A percentile compares a stretch with the other conserved stretches of the same genome.
Conservation (phyloP, 2,113 vertebrate genomes). For the Neolamprologus ventralis region DNA sequence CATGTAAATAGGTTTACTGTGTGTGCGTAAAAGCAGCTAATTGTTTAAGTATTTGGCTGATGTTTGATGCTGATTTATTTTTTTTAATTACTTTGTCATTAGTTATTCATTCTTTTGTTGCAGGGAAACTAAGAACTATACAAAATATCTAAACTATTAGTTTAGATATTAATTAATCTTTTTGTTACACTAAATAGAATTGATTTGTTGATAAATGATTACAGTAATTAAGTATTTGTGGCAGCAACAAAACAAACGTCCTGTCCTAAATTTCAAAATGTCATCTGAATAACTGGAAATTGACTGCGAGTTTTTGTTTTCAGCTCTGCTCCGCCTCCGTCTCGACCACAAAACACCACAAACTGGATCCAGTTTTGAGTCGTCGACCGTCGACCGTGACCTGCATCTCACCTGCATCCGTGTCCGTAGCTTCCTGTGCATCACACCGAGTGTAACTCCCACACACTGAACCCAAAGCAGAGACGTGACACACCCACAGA, state of each 20-base stretch:
- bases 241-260: not conserved
- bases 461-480: conserved; percentile 10
- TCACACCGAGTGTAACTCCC: not conserved
- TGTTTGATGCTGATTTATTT: not conserved
- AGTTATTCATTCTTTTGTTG: not conserved
- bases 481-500: not conserved
- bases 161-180: not conserved
- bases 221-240: not conserved
- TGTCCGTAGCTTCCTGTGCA: conserved; percentile 24
- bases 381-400: not conserved
- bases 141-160: accelerated
- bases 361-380: conserved; percentile 89
- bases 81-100: not conserved
- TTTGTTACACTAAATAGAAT: not conserved
- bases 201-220: not conserved
- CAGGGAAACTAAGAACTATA: not conserved
- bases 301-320: not conserved
- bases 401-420: conserved; percentile 18
- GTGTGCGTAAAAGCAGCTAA: not conserved
- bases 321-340: conserved; percentile 59
- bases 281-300: not conserved
- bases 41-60: not conserved
- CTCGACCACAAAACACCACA: conserved; percentile 64
- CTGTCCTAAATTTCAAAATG: not conserved
- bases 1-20: not conserved